Evolutionary conservation across 1,140 invertebrate genomes (phyloP), one percentile per base, ranked within the genome.

Genomic region (Danaus melanippus): DNA sequence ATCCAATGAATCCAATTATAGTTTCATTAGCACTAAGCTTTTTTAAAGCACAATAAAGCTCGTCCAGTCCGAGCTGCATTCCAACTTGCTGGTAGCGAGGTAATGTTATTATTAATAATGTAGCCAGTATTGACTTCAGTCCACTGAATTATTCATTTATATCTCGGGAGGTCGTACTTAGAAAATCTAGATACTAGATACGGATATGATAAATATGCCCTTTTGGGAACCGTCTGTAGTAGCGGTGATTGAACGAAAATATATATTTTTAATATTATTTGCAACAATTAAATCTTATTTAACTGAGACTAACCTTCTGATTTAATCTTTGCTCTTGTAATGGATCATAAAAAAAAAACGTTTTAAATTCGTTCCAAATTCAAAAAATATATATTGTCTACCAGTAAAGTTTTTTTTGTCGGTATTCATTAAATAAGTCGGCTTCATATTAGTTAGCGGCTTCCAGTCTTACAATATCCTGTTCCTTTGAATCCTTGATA

Each of bases 111-210:
- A 67, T 71, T 76, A 72, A 69, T 75, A 67, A 67, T 63, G 63
- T 64, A 64, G 61, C 51, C 57, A 53, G 56, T 58, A 63, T 57
- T 66, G 56, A 64, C 45, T 49, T 49, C 56, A 52, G 53, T 40
- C 56, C 39, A 59, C 49, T 78, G 76, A 68, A 78, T 78, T 62
- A 78, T 78, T 78, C 74, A 78, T 74, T 58, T 49, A 54, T 56
- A 53, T 67, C 54, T 53, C 53, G 76, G 71, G 76, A 70, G 76
- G 71, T 72, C 73, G 67, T 56, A 63, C 63, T 57, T 58, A 62
- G 66, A 64, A 69, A 70, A 69, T 66, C 65, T 71, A 67, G 46
- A 58, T 60, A 49, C 40, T 32, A 40, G 53, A 52, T 60, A n/a
- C 51, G 56, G 9, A 46, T 12, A 32, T 44, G 42, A 17, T 39